These are phyloP conservation scores for Pseudochirops corinnae DNA, from an alignment of 2,797 vertebrate species.

Conservation along the genomic window DNA sequence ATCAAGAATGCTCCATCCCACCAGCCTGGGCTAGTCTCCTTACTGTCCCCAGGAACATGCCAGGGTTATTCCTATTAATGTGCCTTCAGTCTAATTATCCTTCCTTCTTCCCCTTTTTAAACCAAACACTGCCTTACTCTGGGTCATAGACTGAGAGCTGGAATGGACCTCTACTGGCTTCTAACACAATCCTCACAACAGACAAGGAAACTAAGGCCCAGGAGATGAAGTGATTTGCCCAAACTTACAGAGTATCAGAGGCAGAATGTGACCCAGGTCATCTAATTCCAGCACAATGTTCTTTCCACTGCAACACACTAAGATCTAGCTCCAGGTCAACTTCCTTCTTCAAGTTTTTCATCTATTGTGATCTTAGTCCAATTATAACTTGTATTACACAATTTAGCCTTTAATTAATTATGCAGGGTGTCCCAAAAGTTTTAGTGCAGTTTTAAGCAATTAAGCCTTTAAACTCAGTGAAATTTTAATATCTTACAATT, in stretches of 20 bases:
- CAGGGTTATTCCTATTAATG: neutral
- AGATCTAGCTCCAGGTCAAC: neutral
- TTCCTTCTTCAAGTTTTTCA: neutral
- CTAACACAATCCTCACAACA: neutral
- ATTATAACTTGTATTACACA: neutral
- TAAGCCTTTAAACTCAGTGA: neutral
- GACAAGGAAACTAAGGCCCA: neutral
- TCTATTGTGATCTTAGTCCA: neutral
- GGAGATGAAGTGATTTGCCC: neutral
- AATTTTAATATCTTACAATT: neutral
- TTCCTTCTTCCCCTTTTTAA: neutral
- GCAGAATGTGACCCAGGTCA: neutral
- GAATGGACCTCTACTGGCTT: neutral
- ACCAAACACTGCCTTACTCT: neutral
- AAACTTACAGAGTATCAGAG: no score
- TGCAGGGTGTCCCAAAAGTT: neutral
- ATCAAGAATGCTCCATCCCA: neutral
- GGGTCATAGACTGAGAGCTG: neutral
- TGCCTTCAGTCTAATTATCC: neutral
- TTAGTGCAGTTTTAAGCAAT: neutral
- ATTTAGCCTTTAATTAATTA: neutral
- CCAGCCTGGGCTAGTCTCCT: neutral
- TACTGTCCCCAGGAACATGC: conserved; percentile 12
- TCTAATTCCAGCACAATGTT: neutral
- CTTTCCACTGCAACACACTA: neutral